Base-by-base conservation (phyloP, 2,888 invertebrate genomes). In the Plebejus anna region DNA sequence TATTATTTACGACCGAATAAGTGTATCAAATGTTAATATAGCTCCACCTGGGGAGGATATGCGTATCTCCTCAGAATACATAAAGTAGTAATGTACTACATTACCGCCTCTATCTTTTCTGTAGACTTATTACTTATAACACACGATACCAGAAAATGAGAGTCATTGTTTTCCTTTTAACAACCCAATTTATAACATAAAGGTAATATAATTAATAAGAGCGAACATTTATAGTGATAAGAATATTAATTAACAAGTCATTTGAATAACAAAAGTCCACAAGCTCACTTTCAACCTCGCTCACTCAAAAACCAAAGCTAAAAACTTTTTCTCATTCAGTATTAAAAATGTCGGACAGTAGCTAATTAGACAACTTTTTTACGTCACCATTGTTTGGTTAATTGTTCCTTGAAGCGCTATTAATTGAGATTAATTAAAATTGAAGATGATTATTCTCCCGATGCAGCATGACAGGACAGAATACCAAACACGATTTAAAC, bases 401-500 rank as follows among this genome's bases (percentile, higher is more conserved):
- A 85, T 87, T 86, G 85, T 86, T 86, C 86, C 84, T 85, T 83
- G 82, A 86, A 87, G 85, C 85, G 83, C 84, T 87, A 87, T 89
- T 90, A 88, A 90, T 88, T 88, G 86, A 84, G 88, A 89, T 89
- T 89, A 90, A 90, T 89, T 90, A 89, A 85, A 87, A 90, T 90
- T 91, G 89, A 90, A 89, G 87, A 85, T 86, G 88, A 90, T 89
- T 89, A 91, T 90, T 90, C 88, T 90, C 88, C 85, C 84, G 82
- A 84, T 81, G 85, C 81, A 86, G 83, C 87, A 86, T 82, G 87
- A 86, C 82, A 84, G 88, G 86, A 88, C 87, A 85, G 82, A 85
- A 87, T 85, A 83, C 84, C 81, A 83, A 86, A 85, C 83, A 84
- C 84, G 84, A 87, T 86, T 85, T 85, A 81, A 82, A 80, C 81